Evolutionary conservation across 2,113 vertebrate genomes (phyloP).

Genomic region (Felis chaus): DNA sequence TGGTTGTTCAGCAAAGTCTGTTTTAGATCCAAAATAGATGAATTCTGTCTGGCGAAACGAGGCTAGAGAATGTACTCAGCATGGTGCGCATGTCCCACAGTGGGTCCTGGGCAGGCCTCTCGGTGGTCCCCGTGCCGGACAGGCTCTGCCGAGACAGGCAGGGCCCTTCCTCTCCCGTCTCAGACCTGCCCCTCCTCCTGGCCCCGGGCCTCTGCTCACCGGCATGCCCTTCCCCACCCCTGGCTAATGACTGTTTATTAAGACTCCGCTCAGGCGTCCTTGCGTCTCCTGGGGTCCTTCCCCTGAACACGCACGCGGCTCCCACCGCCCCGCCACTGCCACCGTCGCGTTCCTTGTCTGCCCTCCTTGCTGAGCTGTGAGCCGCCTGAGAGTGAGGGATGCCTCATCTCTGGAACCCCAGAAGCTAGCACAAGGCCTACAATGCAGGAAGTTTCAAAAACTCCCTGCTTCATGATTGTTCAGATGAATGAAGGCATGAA

Average conservation of each 20-base stretch:
- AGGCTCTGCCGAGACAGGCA: background rate
- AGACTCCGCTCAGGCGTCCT: background rate
- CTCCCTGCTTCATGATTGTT: background rate
- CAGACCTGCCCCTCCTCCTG: fast-evolving
- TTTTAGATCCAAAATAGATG: background rate
- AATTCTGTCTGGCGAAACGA: background rate
- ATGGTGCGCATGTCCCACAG: fast-evolving
- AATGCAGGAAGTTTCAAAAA: too few relatives aligned
- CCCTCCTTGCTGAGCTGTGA: background rate
- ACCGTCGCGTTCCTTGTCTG: fast-evolving
- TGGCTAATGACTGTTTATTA: background rate
- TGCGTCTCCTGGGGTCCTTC: fast-evolving
- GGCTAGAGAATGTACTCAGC: background rate
- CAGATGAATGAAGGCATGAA: background rate
- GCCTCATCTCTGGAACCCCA: background rate
- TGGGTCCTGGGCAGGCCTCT: background rate
- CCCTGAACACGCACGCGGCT: background rate
- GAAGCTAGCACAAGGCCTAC: background rate
- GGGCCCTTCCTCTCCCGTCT: background rate
- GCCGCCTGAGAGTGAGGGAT: background rate
- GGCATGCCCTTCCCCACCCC: fast-evolving
- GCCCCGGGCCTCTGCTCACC: background rate
- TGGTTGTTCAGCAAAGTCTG: background rate
- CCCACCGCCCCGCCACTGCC: background rate
- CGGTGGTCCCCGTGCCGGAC: fast-evolving